Conservation (phyloP, 2,113 vertebrate genomes). For the Orthonyx spaldingii region DNA sequence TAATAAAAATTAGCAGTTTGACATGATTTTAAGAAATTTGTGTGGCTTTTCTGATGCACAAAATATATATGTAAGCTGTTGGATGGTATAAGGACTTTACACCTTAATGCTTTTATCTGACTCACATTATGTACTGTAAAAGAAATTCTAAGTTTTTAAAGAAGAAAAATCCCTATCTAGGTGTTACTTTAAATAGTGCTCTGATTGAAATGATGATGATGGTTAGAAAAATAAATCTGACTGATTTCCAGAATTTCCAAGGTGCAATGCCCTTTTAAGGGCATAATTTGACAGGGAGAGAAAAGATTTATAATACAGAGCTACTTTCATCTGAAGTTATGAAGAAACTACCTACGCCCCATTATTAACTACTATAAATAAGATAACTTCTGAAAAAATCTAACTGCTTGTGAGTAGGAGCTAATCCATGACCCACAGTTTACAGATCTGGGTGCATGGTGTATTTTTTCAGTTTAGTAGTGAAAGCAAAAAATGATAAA, state of each 20-base stretch:
- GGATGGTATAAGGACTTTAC: neutral
- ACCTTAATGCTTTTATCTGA: neutral
- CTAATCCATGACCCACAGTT: neutral
- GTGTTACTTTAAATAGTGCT: neutral
- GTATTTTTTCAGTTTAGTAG: neutral
- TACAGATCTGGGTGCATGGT: neutral
- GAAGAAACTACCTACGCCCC: neutral
- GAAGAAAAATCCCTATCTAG: neutral
- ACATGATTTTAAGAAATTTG: neutral
- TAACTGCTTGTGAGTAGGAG: neutral
- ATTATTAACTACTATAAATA: neutral
- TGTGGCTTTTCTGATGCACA: neutral
- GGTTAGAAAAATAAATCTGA: neutral
- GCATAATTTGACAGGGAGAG: neutral
- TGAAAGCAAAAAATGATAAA: neutral
- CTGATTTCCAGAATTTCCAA: neutral
- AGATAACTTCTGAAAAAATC: neutral
- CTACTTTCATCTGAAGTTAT: neutral
- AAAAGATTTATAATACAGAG: neutral
- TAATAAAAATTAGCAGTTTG: neutral
- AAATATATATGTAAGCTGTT: neutral
- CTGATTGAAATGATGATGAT: neutral
- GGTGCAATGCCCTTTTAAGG: neutral
- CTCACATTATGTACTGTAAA: neutral
- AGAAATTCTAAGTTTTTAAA: neutral